These are phyloP conservation scores for Corella eumyota DNA, from an alignment of 23 tunicate genomes.

Conservation along the genomic window DNA sequence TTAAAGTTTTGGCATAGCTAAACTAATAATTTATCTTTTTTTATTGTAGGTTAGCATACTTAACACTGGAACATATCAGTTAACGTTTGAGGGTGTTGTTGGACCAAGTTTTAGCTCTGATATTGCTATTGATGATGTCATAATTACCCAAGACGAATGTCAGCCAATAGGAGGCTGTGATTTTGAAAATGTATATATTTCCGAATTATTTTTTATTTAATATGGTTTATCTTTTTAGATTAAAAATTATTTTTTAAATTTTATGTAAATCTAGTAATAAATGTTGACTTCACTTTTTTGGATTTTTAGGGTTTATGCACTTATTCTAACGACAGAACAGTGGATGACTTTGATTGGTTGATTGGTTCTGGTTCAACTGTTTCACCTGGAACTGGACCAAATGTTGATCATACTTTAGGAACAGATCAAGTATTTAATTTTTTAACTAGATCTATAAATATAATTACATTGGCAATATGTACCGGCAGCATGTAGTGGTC, in stretches of 20 bases:
- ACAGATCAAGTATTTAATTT: conserved; percentile 7
- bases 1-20: too few species aligned
- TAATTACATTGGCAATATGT: neutral
- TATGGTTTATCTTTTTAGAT: neutral
- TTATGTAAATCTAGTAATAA: neutral
- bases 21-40: too few species aligned
- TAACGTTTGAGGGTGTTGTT: conserved; percentile 65
- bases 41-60: too few species aligned
- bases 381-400: conserved; percentile 41
- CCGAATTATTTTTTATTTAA: neutral
- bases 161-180: conserved; percentile 60
- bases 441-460: neutral
- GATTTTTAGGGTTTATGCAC: conserved; percentile 55
- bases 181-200: conserved; percentile 54
- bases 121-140: conserved; percentile 83
- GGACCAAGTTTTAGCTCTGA: conserved; percentile 57
- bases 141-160: conserved; percentile 61
- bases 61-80: conserved; percentile 58
- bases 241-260: neutral
- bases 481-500: neutral
- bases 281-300: too few species aligned
- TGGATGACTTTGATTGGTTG: conserved; percentile 68
- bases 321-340: conserved; percentile 31
- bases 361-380: conserved; percentile 36
- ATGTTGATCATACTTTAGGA: conserved; percentile 45